A percentile compares a stretch with the other conserved stretches of the same genome.
These are phyloP conservation scores for Pseudopleuronectes americanus DNA, from an alignment of 2,797 vertebrate species.

Conservation along the genomic window DNA sequence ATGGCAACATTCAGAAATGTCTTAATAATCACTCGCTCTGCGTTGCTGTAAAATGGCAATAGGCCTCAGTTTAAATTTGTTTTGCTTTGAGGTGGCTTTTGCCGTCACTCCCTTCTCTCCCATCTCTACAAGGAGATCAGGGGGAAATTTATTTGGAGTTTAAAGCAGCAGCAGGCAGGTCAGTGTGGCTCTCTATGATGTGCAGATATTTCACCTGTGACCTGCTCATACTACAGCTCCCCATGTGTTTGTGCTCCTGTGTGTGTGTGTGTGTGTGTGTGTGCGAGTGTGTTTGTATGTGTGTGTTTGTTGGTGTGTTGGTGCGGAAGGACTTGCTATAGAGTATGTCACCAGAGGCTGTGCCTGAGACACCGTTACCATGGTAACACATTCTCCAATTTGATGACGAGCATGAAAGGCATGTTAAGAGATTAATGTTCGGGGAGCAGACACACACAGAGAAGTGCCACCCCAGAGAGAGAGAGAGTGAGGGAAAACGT, in stretches of 20 bases:
- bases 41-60: constrained; percentile 19
- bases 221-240: constrained; percentile 31
- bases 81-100: constrained; percentile 47
- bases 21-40: constrained; percentile 18
- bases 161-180: constrained; percentile 65
- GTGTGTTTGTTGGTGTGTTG: constrained; percentile 3
- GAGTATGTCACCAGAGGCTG: constrained; percentile 71
- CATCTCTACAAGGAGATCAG: constrained; percentile 60
- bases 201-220: constrained; percentile 74
- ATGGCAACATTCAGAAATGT: constrained; percentile 22
- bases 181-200: constrained; percentile 68
- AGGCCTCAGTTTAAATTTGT: constrained; percentile 38
- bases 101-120: constrained; percentile 38
- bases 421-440: constrained; percentile 72
- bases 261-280: constrained; percentile 11
- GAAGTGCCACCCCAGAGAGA: constrained; percentile 36
- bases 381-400: constrained; percentile 76
- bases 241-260: neutral
- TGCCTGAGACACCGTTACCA: constrained; percentile 75
- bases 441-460: constrained; percentile 45
- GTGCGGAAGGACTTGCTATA: constrained; percentile 40
- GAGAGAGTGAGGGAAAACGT: no score
- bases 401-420: constrained; percentile 78
- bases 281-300: constrained; percentile 12
- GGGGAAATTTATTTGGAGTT: constrained; percentile 60